A percentile compares a stretch with the other conserved stretches of the same genome.
These are phyloP conservation scores for Bradypodion pumilum DNA, from an alignment of 2,797 vertebrate genomes.

Conservation along the genomic window DNA sequence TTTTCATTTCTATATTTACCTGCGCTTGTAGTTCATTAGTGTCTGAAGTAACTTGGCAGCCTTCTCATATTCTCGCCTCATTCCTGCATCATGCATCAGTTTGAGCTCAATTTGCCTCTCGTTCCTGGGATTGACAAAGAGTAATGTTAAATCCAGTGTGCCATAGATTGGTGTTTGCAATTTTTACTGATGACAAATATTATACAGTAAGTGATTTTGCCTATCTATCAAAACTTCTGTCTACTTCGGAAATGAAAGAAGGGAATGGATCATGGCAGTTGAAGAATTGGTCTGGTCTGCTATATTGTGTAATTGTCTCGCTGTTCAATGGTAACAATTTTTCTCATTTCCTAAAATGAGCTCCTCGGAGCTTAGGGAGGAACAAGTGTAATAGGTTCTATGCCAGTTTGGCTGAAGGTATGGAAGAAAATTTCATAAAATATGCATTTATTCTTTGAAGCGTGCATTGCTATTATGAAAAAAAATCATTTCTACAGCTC, in stretches of 20 bases:
- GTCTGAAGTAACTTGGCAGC: constrained; percentile 73
- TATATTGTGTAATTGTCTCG: background rate
- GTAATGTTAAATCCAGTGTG: background rate
- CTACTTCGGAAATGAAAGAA: background rate
- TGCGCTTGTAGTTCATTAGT: constrained; percentile 76
- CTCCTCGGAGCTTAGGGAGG: background rate
- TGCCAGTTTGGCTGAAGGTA: no score
- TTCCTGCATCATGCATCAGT: constrained; percentile 76
- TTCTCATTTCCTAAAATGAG: background rate
- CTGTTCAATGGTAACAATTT: background rate
- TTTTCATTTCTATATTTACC: constrained; percentile 50
- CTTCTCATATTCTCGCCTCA: constrained; percentile 69
- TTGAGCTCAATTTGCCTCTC: constrained; percentile 73
- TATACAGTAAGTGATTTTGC: background rate
- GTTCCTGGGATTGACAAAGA: constrained; percentile 45
- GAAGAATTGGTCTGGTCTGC: background rate
- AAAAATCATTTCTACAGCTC: no score
- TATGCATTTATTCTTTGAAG: no score
- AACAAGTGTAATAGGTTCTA: background rate
- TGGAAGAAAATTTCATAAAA: no score
- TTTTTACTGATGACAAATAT: background rate
- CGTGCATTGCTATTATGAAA: no score
- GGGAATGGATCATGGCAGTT: background rate
- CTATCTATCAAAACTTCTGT: background rate
- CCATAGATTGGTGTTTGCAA: background rate